Evolutionary conservation across 2,888 invertebrate species (phyloP).

Genomic region (Melanophora roralis): DNA sequence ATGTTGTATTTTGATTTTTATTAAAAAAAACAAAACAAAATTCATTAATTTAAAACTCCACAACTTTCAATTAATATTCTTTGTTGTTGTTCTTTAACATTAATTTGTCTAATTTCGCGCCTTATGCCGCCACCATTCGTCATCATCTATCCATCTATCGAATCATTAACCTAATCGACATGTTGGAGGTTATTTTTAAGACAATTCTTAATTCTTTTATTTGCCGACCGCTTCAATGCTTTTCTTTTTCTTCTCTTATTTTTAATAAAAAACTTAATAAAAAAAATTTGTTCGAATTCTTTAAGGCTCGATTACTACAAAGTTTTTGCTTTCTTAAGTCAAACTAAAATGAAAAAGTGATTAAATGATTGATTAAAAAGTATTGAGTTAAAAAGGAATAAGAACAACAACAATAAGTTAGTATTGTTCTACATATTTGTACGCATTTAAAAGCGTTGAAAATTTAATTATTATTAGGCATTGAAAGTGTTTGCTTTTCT

Average conservation of each 20-base stretch:
- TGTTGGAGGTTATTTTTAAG: slow-evolving; percentile 16
- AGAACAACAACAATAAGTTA: background rate
- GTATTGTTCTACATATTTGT: slow-evolving; percentile 59
- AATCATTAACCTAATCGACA: slow-evolving; percentile 32
- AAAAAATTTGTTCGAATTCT: slow-evolving; percentile 20
- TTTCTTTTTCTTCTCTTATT: background rate
- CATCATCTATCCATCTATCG: background rate
- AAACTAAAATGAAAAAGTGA: slow-evolving; percentile 43
- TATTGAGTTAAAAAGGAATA: slow-evolving; percentile 29
- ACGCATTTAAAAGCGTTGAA: slow-evolving; percentile 56
- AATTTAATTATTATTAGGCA: slow-evolving; percentile 34
- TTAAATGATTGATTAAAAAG: slow-evolving; percentile 65
- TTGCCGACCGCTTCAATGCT: background rate
- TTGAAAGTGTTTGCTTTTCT: background rate
- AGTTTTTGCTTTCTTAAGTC: background rate
- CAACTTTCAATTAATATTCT: slow-evolving; percentile 24
- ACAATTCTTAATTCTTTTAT: background rate
- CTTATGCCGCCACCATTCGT: slow-evolving; percentile 50
- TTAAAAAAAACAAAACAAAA: background rate
- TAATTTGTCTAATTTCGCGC: slow-evolving; percentile 64
- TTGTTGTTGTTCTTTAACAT: slow-evolving; percentile 40
- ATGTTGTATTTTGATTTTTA: background rate
- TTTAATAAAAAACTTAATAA: slow-evolving; percentile 23
- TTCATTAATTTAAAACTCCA: slow-evolving; percentile 56
- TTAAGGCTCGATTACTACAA: background rate